Evolutionary conservation across 2,888 invertebrate genomes (phyloP).

Genomic region (Coelopa pilipes): DNA sequence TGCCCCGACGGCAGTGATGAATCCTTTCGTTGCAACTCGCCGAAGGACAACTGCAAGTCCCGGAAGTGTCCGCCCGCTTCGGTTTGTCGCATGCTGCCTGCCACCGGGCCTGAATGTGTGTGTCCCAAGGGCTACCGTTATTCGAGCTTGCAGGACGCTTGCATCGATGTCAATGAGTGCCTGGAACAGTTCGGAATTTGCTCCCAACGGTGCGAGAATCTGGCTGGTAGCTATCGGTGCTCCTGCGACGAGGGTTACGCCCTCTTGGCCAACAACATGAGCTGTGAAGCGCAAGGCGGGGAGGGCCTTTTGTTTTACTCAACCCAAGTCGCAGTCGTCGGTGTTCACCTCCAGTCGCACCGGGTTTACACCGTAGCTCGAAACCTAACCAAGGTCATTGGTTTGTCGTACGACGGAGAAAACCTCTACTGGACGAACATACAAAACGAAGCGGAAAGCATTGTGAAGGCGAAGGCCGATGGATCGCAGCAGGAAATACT

Average conservation of each 20-base stretch:
- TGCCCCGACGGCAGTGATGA: conserved; percentile 76
- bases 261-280: conserved; percentile 68
- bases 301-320: conserved; percentile 78
- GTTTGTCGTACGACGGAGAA: conserved; percentile 77
- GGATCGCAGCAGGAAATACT: conserved; percentile 73
- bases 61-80: conserved; percentile 61
- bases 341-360: conserved; percentile 72
- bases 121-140: conserved; percentile 69
- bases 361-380: conserved; percentile 65
- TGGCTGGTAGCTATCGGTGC: conserved; percentile 72
- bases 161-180: conserved; percentile 75
- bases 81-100: conserved; percentile 67
- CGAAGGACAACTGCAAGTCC: conserved; percentile 51
- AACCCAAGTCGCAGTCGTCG: conserved; percentile 74
- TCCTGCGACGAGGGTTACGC: conserved; percentile 72
- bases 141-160: conserved; percentile 50
- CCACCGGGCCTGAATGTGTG: conserved; percentile 70
- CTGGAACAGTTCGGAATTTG: conserved; percentile 71
- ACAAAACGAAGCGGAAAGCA: conserved; percentile 76
- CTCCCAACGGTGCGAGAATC: conserved; percentile 76
- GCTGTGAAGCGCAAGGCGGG: conserved; percentile 71
- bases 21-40: conserved; percentile 63
- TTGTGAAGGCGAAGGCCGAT: conserved; percentile 73
- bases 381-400: conserved; percentile 71
- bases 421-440: conserved; percentile 84